A percentile compares a stretch with the other conserved stretches of the same genome.
These are phyloP conservation scores for Lithobius niger DNA, from an alignment of 1,140 invertebrate genomes.

Conservation along the genomic window DNA sequence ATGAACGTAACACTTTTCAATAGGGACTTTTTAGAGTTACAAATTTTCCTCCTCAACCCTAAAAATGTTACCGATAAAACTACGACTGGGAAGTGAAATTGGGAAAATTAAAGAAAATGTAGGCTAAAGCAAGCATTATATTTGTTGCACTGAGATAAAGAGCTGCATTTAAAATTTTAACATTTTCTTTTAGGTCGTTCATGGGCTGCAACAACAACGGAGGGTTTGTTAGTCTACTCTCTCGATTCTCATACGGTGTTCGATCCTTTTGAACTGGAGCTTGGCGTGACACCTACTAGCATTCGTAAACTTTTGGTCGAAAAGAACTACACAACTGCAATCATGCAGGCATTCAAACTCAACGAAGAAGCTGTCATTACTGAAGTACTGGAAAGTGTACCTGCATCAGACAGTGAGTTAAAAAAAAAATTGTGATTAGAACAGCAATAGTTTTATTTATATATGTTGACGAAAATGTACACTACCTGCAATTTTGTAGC, in stretches of 20 bases:
- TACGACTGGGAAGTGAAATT: no score
- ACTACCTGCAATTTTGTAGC: no score
- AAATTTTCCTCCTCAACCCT: no score
- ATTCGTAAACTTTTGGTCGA: constrained; percentile 47
- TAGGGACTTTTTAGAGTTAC: no score
- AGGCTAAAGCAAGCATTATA: no score
- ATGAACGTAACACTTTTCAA: no score
- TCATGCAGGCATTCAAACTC: constrained; percentile 71
- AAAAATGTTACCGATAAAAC: no score
- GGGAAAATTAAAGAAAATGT: no score
- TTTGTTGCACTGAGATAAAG: neutral
- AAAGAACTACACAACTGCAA: constrained; percentile 50
- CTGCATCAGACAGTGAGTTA: constrained; percentile 55
- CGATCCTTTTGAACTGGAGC: constrained; percentile 73
- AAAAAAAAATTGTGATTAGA: no score
- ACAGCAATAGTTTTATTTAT: no score
- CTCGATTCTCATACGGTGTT: constrained; percentile 59
- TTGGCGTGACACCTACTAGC: constrained; percentile 60
- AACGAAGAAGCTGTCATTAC: constrained; percentile 66
- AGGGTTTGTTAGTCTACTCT: constrained; percentile 84
- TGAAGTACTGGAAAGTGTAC: constrained; percentile 71
- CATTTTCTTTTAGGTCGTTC: constrained; percentile 47
- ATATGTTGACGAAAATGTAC: no score
- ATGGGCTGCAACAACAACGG: constrained; percentile 82
- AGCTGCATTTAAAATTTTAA: constrained; percentile 6